phyloP scores from a whole-genome alignment of 2,797 vertebrate species.

The Rhynchonycteris naso region DNA sequence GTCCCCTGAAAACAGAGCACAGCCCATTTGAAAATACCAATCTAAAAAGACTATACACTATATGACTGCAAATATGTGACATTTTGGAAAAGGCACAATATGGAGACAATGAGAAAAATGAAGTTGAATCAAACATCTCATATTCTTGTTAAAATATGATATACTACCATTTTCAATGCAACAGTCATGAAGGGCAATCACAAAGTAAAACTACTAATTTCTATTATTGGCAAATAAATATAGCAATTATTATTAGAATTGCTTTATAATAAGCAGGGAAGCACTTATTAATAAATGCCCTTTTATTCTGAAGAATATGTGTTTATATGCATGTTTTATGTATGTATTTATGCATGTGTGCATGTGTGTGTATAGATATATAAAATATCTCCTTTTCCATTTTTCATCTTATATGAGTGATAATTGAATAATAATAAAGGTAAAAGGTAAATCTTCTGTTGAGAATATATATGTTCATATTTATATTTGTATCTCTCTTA shows the following conservation, averaged over 20 bases:
- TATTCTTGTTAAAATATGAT: background rate
- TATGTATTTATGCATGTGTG: background rate
- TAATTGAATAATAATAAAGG: background rate
- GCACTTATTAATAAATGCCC: background rate
- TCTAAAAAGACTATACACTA: background rate
- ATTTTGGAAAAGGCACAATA: background rate
- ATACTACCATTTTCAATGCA: background rate
- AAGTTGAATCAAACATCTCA: background rate
- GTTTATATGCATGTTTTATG: background rate
- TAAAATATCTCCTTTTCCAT: background rate
- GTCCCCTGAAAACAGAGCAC: background rate
- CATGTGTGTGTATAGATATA: background rate
- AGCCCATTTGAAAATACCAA: background rate
- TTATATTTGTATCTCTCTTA: background rate
- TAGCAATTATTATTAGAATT: no score
- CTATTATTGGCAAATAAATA: background rate
- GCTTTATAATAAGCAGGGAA: background rate
- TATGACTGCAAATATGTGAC: background rate
- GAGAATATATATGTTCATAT: background rate
- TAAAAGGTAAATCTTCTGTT: background rate
- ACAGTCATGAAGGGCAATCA: background rate
- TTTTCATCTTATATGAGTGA: background rate
- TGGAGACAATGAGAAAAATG: background rate
- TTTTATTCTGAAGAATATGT: background rate
- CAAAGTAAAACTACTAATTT: background rate